Percentiles rank a stretch among this genome's conserved stretches.
Evolutionary conservation across 2,888 invertebrate species (phyloP).

Genomic region (Papilio protenor): DNA sequence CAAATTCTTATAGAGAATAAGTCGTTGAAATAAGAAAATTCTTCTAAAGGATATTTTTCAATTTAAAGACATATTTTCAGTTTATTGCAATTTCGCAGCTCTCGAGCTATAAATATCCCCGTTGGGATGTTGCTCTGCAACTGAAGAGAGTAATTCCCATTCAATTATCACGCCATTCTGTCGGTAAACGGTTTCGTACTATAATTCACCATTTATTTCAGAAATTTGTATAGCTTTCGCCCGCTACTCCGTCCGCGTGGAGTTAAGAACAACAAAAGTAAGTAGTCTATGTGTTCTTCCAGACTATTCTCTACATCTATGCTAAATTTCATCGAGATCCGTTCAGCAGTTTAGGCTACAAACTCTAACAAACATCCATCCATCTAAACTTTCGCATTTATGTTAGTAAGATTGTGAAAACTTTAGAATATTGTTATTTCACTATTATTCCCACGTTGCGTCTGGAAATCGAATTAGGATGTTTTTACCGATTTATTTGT

Average conservation of each 20-base stretch:
- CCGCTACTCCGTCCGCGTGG: too few species aligned
- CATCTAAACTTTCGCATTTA: too few species aligned
- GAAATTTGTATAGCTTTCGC: not conserved
- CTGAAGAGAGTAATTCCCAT: slow-evolving; percentile 30
- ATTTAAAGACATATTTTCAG: slow-evolving; percentile 23
- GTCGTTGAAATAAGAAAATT: not conserved
- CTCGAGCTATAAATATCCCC: slow-evolving; percentile 13
- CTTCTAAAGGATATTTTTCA: slow-evolving; percentile 8
- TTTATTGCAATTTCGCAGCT: slow-evolving; percentile 9
- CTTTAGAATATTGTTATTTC: not conserved
- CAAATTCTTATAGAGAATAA: not conserved
- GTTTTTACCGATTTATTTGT: too few species aligned
- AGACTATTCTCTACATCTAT: too few species aligned
- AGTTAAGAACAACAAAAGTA: too few species aligned
- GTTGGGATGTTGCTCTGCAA: slow-evolving; percentile 12
- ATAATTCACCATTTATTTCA: slow-evolving; percentile 4
- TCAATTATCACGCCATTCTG: slow-evolving; percentile 30
- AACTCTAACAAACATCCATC: too few species aligned
- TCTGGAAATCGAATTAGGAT: too few species aligned
- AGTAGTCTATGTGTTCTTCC: too few species aligned
- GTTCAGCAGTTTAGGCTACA: too few species aligned
- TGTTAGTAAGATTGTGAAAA: too few species aligned
- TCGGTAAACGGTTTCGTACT: slow-evolving; percentile 14
- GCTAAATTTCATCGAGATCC: too few species aligned
- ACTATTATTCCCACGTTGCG: not conserved